These are phyloP conservation scores for Ptilonorhynchus violaceus DNA, from an alignment of 2,113 vertebrate species.

Conservation along the genomic window DNA sequence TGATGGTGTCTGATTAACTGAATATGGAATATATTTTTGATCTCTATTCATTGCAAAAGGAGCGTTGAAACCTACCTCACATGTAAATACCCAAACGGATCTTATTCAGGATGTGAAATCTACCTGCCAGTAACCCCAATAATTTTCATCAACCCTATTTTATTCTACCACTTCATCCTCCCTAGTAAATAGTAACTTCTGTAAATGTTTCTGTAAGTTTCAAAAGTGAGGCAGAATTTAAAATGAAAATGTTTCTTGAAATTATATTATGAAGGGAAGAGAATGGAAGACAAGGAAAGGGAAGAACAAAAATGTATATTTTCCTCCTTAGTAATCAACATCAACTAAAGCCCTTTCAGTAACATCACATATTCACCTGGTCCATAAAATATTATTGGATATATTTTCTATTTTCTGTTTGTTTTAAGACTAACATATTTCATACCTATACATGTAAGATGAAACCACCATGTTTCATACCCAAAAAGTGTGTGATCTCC, in stretches of 20 bases:
- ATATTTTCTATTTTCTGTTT: neutral
- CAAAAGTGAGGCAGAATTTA: neutral
- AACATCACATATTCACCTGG: neutral
- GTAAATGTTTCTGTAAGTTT: neutral
- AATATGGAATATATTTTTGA: neutral
- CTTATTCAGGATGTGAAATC: neutral
- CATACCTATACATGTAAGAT: neutral
- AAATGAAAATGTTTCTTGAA: neutral
- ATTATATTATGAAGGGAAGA: neutral
- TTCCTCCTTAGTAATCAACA: neutral
- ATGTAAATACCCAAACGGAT: neutral
- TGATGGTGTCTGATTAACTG: neutral
- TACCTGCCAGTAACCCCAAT: neutral
- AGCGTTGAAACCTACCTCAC: neutral
- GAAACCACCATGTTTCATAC: neutral
- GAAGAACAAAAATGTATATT: neutral
- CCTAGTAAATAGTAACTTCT: neutral
- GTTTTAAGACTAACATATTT: neutral
- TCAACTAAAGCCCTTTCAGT: neutral
- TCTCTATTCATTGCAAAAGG: neutral
- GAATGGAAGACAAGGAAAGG: neutral
- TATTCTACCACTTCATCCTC: neutral
- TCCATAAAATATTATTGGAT: neutral
- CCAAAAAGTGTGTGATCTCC: accelerated
- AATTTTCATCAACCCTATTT: neutral